These are phyloP conservation scores for Trachelus troglodyta DNA, from an alignment of 2,888 invertebrate genomes.

Conservation along the genomic window DNA sequence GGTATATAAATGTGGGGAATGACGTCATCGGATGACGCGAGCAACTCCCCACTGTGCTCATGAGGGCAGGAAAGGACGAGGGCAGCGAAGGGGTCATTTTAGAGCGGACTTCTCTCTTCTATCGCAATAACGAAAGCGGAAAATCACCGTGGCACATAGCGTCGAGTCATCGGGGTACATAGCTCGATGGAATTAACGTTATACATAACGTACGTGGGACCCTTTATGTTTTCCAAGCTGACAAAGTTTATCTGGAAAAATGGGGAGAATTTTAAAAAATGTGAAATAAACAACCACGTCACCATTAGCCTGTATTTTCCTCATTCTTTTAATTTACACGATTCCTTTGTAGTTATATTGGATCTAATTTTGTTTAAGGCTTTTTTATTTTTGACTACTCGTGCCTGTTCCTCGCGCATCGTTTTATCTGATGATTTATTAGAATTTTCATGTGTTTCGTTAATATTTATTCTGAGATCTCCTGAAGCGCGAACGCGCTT, in stretches of 20 bases:
- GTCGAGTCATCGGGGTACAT: constrained; percentile 3
- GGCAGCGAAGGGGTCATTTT: constrained; percentile 11
- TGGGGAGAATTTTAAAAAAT: neutral
- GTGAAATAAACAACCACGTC: neutral
- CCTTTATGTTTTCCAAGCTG: neutral
- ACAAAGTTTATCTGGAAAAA: neutral
- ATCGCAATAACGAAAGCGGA: constrained; percentile 12
- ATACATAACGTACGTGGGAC: neutral
- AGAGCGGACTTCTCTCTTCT: constrained; percentile 2
- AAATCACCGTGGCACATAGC: constrained; percentile 10
- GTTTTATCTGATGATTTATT: neutral
- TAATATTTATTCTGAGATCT: neutral
- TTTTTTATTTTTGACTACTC: neutral
- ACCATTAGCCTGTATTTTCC: neutral
- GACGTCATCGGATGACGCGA: constrained; percentile 56
- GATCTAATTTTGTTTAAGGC: neutral
- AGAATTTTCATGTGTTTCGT: neutral
- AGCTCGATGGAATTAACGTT: neutral
- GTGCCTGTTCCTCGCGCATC: neutral
- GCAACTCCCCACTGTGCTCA: constrained; percentile 33
- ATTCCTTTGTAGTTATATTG: neutral
- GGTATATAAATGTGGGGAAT: constrained; percentile 32
- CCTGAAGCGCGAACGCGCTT: neutral
- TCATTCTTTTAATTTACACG: neutral
- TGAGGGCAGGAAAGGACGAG: constrained; percentile 5